Percentiles rank a stretch among this genome's conserved stretches.
These are phyloP conservation scores for Hirtodrosophila duncani DNA, from an alignment of 2,888 invertebrate genomes.

Conservation along the genomic window DNA sequence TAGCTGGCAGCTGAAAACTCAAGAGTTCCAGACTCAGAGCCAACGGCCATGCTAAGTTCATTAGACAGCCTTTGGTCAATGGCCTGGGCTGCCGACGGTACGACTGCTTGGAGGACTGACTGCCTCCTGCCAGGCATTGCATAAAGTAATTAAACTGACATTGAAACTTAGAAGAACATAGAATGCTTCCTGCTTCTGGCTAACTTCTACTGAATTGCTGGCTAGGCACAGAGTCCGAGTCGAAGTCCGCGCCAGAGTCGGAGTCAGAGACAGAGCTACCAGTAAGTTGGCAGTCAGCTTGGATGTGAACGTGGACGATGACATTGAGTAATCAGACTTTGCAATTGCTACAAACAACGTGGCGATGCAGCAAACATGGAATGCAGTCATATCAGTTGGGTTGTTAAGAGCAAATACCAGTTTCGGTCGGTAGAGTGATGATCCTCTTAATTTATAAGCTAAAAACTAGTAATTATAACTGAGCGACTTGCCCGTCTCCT, in stretches of 20 bases:
- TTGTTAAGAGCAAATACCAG: conserved; percentile 39
- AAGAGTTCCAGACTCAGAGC: conserved; percentile 16
- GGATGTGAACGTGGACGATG: conserved; percentile 56
- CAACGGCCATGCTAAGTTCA: conserved; percentile 44
- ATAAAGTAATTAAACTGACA: conserved; percentile 72
- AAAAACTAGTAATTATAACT: conserved; percentile 71
- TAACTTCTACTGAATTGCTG: conserved; percentile 29
- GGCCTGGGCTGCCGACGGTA: conserved; percentile 35
- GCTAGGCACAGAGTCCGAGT: conserved; percentile 13
- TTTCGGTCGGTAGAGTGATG: conserved; percentile 51
- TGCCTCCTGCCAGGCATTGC: conserved; percentile 53
- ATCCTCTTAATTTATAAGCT: conserved; percentile 72
- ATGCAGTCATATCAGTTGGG: conserved; percentile 63
- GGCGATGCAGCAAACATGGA: conserved; percentile 53
- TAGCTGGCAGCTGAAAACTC: conserved; percentile 25
- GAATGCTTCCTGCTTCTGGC: conserved; percentile 70
- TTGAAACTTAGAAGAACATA: conserved; percentile 72
- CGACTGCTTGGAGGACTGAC: conserved; percentile 14
- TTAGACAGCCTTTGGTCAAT: conserved; percentile 61
- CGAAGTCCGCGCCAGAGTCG: too few relatives aligned
- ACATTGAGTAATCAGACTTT: conserved; percentile 70
- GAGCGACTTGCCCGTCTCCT: conserved; percentile 54
- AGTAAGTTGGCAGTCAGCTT: neutral
- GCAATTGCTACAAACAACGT: conserved; percentile 51
- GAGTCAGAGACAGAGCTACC: too few relatives aligned